Base-by-base conservation (phyloP, 2,797 vertebrate species). In the Acropternis orthonyx region DNA sequence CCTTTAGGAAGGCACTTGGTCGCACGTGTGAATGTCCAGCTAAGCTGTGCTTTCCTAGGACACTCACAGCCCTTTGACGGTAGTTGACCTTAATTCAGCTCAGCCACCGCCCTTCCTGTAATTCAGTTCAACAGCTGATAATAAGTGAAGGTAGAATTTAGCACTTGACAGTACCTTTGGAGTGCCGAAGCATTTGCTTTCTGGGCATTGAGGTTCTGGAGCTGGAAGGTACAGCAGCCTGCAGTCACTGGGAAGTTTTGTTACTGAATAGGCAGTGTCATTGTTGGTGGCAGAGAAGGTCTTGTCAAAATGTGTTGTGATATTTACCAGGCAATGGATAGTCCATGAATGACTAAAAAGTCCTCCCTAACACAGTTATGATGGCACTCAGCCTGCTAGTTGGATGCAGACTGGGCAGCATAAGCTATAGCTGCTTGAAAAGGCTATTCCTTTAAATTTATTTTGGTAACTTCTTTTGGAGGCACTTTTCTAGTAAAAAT, bases 71-170 rank as follows among this genome's bases (percentile, higher is more conserved):
- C 55, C 54, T 81, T 58, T 88, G 62, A 49, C 24, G 0, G 0
- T 16, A 8, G 2, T 34, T 91, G 95, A 93, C 91, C 85, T 84
- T 72, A 63, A 73, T 63, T 73, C 55, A 46, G 79, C 62, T 56
- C 51, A 59, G 89, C 71, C 87, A 30, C 87, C 28, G 0, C 87
- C 91, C 94, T 95, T 96, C 92, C 95, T 86, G 76, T 88, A 30
- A 85, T 86, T 92, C 81, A 71, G 11, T 67, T 81, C 44, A 77
- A 71, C 77, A 84, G 66, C 81, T 88, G 92, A 67, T 94, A 78
- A 78, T 63, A 89, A 86, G 49, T 52, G 59, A 43, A 75, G 0
- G 4, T 12, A 48, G 51, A 56, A 69, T 88, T 81, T 49, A 79
- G 41, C 52, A 32, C 48, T 85, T 88, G 89, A 87, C 91, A 89